Percentiles rank a stretch among this genome's conserved stretches.
phyloP scores from a whole-genome alignment of 1,140 invertebrate genomes.

The Calephelis virginiensis region DNA sequence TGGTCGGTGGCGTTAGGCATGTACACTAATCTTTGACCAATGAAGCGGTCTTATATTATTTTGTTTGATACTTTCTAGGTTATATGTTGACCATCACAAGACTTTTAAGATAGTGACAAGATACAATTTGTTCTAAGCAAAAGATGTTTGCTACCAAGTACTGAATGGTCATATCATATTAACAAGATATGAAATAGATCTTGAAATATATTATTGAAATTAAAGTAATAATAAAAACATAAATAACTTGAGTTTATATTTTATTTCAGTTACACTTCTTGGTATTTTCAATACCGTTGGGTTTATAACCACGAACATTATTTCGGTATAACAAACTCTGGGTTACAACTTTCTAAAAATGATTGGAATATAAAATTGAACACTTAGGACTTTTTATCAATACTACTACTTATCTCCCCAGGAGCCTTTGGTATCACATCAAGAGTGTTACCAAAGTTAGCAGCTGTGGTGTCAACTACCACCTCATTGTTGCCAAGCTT shows the following conservation, averaged over 20 bases:
- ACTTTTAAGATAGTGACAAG: too few species aligned
- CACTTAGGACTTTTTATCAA: conserved; percentile 66
- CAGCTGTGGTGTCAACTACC: conserved; percentile 41
- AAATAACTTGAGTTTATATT: neutral
- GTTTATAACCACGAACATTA: neutral
- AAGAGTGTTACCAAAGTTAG: conserved; percentile 51
- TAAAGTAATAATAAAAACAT: too few species aligned
- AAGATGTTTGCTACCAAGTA: too few species aligned
- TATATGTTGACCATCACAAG: too few species aligned
- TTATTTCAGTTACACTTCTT: neutral
- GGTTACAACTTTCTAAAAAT: neutral
- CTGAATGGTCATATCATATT: too few species aligned
- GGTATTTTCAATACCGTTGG: neutral
- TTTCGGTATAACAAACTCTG: neutral
- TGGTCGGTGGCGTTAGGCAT: too few species aligned
- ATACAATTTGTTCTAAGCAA: too few species aligned
- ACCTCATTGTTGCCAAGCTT: conserved; percentile 24
- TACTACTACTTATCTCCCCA: conserved; percentile 46
- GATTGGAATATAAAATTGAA: conserved; percentile 1
- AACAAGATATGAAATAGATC: too few species aligned
- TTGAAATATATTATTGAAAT: too few species aligned
- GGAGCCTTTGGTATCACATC: conserved; percentile 39
- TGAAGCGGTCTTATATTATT: too few species aligned
- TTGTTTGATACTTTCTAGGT: too few species aligned
- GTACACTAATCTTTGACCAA: too few species aligned